phyloP scores from a whole-genome alignment of 1,140 invertebrate genomes.

The Calycopis cecrops region DNA sequence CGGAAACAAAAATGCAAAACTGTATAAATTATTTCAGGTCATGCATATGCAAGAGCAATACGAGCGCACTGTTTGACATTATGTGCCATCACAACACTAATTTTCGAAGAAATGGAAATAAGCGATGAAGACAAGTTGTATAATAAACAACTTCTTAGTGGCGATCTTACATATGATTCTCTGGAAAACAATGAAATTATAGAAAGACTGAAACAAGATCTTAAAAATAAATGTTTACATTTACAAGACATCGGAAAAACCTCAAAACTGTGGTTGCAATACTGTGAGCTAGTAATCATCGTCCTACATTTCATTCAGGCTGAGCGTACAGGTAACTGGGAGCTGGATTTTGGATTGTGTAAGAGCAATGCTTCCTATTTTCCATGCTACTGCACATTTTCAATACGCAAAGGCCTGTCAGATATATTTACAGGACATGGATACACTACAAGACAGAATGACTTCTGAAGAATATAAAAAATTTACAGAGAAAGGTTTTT shows the following conservation, averaged over 20 bases:
- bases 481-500: slow-evolving; percentile 11
- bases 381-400: slow-evolving; percentile 11
- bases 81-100: no score
- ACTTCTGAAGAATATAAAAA: slow-evolving; percentile 4
- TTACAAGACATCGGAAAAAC: not conserved
- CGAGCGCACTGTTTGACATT: no score
- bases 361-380: slow-evolving; percentile 8
- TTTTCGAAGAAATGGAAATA: no score
- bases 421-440: slow-evolving; percentile 12
- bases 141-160: no score
- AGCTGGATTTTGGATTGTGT: not conserved
- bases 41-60: not conserved
- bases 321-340: slow-evolving; percentile 7
- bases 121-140: no score
- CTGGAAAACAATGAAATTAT: not conserved
- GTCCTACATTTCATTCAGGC: slow-evolving; percentile 12
- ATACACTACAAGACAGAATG: not conserved
- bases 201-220: not conserved
- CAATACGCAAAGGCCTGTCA: slow-evolving; percentile 4
- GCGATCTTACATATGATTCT: no score
- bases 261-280: slow-evolving; percentile 1
- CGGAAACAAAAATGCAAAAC: no score
- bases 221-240: not conserved
- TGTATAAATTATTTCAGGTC: not conserved
- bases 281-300: slow-evolving; percentile 5